Conservation (phyloP, 2,797 vertebrate genomes). For the Pangasius mekongensis region DNA sequence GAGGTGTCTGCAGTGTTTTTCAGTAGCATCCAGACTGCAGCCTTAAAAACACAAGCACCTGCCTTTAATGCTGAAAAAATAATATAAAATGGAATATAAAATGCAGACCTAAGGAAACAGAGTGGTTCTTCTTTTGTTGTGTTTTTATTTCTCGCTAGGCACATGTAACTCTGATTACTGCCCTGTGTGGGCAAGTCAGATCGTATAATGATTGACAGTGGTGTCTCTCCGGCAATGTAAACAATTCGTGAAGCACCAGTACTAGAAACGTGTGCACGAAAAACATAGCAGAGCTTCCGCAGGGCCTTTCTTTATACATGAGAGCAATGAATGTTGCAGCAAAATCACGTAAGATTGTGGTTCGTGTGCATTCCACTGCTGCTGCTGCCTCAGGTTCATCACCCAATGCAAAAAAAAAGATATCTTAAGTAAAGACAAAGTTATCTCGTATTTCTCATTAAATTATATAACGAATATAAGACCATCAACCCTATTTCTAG, state of each 20-base stretch:
- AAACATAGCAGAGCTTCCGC: not conserved
- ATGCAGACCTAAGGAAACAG: not conserved
- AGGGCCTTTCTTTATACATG: not conserved
- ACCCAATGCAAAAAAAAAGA: not conserved
- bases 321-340: not conserved
- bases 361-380: not conserved
- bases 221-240: not conserved
- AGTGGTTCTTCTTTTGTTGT: not conserved
- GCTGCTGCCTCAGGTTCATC: not conserved
- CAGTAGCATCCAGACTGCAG: not conserved
- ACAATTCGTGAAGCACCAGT: not conserved
- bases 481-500: not conserved
- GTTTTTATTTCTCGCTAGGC: not conserved
- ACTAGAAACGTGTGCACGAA: not conserved
- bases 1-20: not conserved
- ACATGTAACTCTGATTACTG: not conserved
- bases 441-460: not conserved
- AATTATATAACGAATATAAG: not conserved
- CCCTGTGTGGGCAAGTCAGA: conserved; percentile 7
- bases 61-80: not conserved
- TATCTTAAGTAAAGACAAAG: not conserved
- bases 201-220: not conserved
- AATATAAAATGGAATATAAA: not conserved
- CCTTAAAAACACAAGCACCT: not conserved
- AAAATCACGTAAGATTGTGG: too few species aligned